A percentile compares a stretch with the other conserved stretches of the same genome.
Evolutionary conservation across 2,113 vertebrate genomes (phyloP).

Genomic region (Notothenia rossii): DNA sequence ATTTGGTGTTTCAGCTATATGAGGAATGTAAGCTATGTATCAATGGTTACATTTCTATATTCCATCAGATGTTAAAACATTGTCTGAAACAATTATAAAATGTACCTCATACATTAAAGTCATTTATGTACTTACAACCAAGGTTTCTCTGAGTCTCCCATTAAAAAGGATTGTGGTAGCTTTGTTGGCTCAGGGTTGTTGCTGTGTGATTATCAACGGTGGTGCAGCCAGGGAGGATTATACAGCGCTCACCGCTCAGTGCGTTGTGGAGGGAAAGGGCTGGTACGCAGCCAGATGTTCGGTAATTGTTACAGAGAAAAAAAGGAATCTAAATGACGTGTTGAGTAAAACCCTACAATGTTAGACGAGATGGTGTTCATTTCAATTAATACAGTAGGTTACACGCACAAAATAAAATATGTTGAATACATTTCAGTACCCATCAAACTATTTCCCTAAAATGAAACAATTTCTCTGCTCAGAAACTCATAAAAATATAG

Average conservation of each 20-base stretch:
- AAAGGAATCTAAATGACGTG: not conserved
- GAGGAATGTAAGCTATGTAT: too few relatives aligned
- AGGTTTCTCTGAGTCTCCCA: not conserved
- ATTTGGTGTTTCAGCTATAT: too few relatives aligned
- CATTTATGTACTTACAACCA: not conserved
- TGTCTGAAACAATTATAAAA: not conserved
- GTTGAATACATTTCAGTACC: not conserved
- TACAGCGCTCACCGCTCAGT: not conserved
- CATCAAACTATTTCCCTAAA: too few relatives aligned
- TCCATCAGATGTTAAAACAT: not conserved
- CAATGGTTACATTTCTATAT: too few relatives aligned
- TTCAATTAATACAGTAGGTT: slow-evolving; percentile 1
- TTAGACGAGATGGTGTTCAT: not conserved
- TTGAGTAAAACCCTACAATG: slow-evolving; percentile 1
- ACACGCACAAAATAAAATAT: not conserved
- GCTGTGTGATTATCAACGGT: slow-evolving; percentile 6
- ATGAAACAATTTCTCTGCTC: not conserved
- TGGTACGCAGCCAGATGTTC: slow-evolving; percentile 19
- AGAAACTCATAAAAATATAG: not conserved
- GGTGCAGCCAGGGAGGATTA: slow-evolving; percentile 6
- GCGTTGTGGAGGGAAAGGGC: not conserved
- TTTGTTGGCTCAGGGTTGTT: not conserved
- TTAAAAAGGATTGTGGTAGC: not conserved
- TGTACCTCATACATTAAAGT: not conserved
- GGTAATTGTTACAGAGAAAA: not conserved